phyloP scores from a whole-genome alignment of 2,113 vertebrate genomes.

The Campylomormyrus tamandua region DNA sequence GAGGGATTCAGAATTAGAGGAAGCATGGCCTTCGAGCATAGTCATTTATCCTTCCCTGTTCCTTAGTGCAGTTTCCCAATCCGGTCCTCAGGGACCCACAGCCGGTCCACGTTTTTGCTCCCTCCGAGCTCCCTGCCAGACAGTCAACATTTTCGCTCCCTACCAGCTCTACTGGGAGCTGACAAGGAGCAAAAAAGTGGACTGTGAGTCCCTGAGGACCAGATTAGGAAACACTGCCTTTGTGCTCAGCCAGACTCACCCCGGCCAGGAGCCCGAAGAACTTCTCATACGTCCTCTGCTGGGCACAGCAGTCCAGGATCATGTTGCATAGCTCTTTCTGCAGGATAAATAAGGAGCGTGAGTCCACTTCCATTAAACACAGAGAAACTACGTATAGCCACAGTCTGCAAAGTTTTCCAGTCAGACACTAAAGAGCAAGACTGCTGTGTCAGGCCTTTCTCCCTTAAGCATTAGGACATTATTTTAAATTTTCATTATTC shows the following conservation, averaged over 20 bases:
- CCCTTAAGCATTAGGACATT: not conserved
- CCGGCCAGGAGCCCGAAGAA: constrained; percentile 95
- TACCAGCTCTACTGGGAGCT: not conserved
- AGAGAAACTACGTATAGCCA: not conserved
- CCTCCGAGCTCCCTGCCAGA: not conserved
- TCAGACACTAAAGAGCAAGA: not conserved
- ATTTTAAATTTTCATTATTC: not conserved
- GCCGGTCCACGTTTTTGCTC: not conserved
- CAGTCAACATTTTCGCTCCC: not conserved
- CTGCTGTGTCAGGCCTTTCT: not conserved
- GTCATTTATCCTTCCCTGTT: not conserved
- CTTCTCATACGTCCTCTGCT: constrained; percentile 96
- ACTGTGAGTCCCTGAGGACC: not conserved
- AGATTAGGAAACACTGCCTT: too few relatives aligned
- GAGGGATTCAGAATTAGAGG: not conserved
- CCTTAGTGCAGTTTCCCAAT: not conserved
- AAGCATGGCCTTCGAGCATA: not conserved
- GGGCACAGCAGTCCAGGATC: constrained; percentile 98
- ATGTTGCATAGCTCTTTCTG: constrained; percentile 99
- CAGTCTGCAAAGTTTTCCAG: not conserved
- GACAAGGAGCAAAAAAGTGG: not conserved
- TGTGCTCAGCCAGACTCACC: constrained; percentile 62
- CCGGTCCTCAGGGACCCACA: not conserved
- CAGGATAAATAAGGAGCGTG: constrained; percentile 30
- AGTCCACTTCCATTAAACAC: not conserved